Evolutionary conservation across 2,797 vertebrate species (phyloP), one percentile per base, ranked within the genome.

Genomic region (Novumbra hubbsi): DNA sequence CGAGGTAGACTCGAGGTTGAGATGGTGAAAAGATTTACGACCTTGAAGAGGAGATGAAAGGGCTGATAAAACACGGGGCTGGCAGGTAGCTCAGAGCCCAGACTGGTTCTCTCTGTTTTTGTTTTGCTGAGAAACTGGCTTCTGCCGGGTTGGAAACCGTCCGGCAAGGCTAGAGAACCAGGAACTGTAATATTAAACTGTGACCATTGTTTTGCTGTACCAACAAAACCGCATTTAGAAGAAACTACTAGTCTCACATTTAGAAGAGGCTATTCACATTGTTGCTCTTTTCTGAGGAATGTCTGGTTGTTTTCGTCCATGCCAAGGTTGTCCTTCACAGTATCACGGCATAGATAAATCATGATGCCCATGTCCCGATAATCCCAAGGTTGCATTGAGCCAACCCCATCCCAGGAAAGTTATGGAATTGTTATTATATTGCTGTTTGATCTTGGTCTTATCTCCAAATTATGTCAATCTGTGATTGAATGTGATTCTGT

Each of bases 1-100:
- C 60, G 19, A 71, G 74, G n/a, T 41, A 38, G 34, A 68, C 66
- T 68, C 66, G n/a, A 65, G 55, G 55, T 60, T 60, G 60, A 65
- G 45, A 32, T 63, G 72, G 65, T 15, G 30, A 30, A 19, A 34
- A 52, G 41, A 70, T 75, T 71, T 70, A 75, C 15, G 16, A 41
- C 38, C 27, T 30, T 11, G 21, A 28, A 60, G 12, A 8, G 21
- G 32, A 70, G 55, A 70, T 50, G 63, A 71, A 70, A 70, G 45
- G 55, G 21, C 12, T 19, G 50, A 45, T 66, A 48, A 68, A 30
- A 41, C n/a, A 57, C 17, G 19, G 65, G 41, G 50, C 50, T 62
- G 73, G 50, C 52, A 28, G 73, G 27, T 34, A 60, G 66, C 19
- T 64, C 14, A 64, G 55, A 60, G 24, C 24, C 55, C 24, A 60